Evolutionary conservation across 1,140 invertebrate genomes (phyloP), one percentile per base, ranked within the genome.

Genomic region (Pinna nobilis): DNA sequence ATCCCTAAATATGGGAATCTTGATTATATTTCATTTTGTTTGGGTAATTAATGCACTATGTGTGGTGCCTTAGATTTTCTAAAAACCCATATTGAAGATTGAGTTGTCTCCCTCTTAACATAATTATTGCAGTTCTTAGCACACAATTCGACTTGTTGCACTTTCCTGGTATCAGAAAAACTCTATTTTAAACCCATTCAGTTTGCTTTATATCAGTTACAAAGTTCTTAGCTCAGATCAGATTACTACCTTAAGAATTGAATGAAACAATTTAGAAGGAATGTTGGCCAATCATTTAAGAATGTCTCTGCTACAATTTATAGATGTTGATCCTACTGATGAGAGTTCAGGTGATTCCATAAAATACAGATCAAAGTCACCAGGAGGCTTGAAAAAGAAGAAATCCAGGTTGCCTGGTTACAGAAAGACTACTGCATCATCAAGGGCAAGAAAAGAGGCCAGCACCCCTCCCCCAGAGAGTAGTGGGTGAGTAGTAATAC

Each of bases 391-490:
- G n/a, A 77, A 70, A 47, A 3, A 51, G n/a, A 68, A 69, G 23
- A 76, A 60, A 41, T 77, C 77, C 2, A 64, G 41, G 11, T 74
- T 82, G n/a, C 80, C 80, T 13, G 63, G 77, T 55, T 82, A 82
- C 57, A 68, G 80, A 35, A 77, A 79, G 39, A 74, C 65, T 39
- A 79, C 76, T 44, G 70, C 59, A 13, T 39, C 76, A n/a, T 78
- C 79, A 20, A 57, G 74, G 44, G 68, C 68, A 15, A 73, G 44
- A 60, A 73, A 71, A 57, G 77, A 79, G 28, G 25, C 47, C 18
- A 25, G 4, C 6, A 65, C 32, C 18, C 59, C 59, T 0, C 23
- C 50, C 33, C 11, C 50, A 47, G 51, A 57, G 20, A 44, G 25
- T n/a, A 55, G 23, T 1, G 66, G 66, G 74, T 76, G 51, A 70